A percentile compares a stretch with the other conserved stretches of the same genome.
phyloP scores from a whole-genome alignment of 1,140 invertebrate genomes.

The Macrosteles quadrilineatus region DNA sequence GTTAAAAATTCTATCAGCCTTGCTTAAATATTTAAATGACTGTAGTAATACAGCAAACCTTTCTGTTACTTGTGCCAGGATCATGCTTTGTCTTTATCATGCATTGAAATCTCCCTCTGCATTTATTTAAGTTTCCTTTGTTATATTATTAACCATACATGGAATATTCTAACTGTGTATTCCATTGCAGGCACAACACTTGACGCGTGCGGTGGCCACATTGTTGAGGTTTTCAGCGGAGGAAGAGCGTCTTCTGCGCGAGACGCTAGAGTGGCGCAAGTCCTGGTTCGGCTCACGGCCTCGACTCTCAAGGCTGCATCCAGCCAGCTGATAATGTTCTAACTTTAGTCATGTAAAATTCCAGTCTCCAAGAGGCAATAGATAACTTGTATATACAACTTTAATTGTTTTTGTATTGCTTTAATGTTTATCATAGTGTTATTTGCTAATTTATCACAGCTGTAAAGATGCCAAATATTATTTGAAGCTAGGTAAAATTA shows the following conservation, averaged over 20 bases:
- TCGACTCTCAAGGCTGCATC: slow-evolving; percentile 47
- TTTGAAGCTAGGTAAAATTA: background rate
- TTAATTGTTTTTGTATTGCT: background rate
- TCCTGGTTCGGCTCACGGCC: slow-evolving; percentile 79
- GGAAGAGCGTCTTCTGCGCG: slow-evolving; percentile 83
- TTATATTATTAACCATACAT: too few relatives aligned
- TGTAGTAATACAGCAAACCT: too few relatives aligned
- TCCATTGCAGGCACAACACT: slow-evolving; percentile 86
- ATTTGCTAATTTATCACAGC: too few relatives aligned
- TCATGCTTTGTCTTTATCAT: too few relatives aligned
- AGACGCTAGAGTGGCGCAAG: slow-evolving; percentile 85
- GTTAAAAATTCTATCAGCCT: too few relatives aligned
- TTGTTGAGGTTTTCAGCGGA: slow-evolving; percentile 81
- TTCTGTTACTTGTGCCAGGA: too few relatives aligned
- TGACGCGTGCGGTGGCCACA: slow-evolving; percentile 84
- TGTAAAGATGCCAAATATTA: too few relatives aligned
- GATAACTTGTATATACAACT: too few relatives aligned
- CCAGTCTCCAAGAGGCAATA: background rate
- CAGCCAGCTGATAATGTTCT: slow-evolving; percentile 36
- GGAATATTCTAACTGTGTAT: too few relatives aligned
- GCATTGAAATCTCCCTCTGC: too few relatives aligned
- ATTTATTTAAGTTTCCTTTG: too few relatives aligned
- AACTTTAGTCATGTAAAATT: background rate
- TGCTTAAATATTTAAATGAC: too few relatives aligned
- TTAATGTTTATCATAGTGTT: background rate